Percentiles rank a stretch among this genome's conserved stretches.
These are phyloP conservation scores for Panthera uncia DNA, from an alignment of 2,113 vertebrate species.

Conservation along the genomic window DNA sequence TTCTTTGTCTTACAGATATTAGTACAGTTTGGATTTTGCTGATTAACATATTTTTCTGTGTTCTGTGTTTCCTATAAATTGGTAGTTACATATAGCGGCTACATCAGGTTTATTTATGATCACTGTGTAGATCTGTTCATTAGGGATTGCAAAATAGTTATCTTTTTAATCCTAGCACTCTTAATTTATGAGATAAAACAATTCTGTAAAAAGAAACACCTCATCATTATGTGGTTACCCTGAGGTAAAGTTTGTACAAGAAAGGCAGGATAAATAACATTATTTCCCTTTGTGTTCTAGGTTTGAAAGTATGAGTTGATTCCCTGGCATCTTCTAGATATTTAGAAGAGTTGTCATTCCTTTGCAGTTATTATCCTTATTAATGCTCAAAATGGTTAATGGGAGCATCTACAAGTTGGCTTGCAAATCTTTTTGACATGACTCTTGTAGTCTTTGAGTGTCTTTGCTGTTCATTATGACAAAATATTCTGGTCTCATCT, in stretches of 20 bases:
- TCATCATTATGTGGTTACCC: background rate
- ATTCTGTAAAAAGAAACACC: background rate
- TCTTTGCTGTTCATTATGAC: background rate
- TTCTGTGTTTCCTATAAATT: conserved; percentile 5
- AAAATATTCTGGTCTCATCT: conserved; percentile 2
- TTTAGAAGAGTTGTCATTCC: background rate
- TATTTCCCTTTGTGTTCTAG: background rate
- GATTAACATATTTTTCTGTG: background rate
- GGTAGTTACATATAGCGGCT: background rate
- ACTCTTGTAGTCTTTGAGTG: background rate
- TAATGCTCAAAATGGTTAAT: background rate
- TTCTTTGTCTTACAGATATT: background rate
- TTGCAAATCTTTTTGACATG: conserved; percentile 34
- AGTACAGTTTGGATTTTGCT: background rate
- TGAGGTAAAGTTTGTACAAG: background rate
- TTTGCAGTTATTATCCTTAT: conserved; percentile 21
- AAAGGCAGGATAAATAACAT: conserved; percentile 33
- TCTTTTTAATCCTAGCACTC: background rate
- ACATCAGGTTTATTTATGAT: background rate
- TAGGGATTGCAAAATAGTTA: background rate
- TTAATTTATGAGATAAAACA: conserved; percentile 31
- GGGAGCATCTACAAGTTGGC: background rate
- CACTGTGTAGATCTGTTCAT: background rate
- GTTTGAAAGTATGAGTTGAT: background rate
- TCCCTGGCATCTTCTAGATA: background rate